Percentiles rank a stretch among this genome's conserved stretches.
These are phyloP conservation scores for Synergus laeviventris DNA, from an alignment of 2,888 invertebrate genomes.

Conservation along the genomic window DNA sequence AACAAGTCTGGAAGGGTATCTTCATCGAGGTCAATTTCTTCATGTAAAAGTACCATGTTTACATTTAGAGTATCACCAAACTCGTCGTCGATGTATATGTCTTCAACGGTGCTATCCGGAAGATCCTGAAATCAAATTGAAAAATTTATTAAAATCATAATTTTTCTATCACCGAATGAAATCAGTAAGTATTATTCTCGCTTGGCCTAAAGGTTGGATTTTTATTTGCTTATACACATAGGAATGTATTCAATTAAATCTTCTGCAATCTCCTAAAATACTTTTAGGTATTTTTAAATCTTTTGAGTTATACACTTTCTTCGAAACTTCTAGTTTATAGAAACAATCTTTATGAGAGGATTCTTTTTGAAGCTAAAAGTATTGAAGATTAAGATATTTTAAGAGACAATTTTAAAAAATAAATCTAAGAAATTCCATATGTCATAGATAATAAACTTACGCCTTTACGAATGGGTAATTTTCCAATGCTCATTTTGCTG, in stretches of 20 bases:
- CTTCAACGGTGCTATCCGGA: slow-evolving; percentile 62
- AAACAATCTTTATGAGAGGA: not conserved
- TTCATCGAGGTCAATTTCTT: slow-evolving; percentile 57
- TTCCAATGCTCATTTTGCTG: slow-evolving; percentile 57
- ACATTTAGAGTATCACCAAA: slow-evolving; percentile 65
- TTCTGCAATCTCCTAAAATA: too few relatives aligned
- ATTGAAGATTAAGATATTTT: too few relatives aligned
- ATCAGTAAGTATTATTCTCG: too few relatives aligned
- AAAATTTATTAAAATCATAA: not conserved
- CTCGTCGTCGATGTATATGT: slow-evolving; percentile 70
- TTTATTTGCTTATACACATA: too few relatives aligned
- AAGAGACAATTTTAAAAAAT: too few relatives aligned
- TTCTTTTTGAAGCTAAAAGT: too few relatives aligned
- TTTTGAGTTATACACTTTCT: too few relatives aligned
- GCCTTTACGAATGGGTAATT: slow-evolving; percentile 60
- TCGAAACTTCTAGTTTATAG: not conserved
- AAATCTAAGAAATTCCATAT: not conserved
- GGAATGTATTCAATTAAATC: too few relatives aligned
- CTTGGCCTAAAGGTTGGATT: too few relatives aligned
- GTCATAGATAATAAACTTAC: slow-evolving; percentile 52
- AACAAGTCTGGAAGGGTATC: slow-evolving; percentile 61
- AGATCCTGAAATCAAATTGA: slow-evolving; percentile 50
- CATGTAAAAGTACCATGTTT: slow-evolving; percentile 65
- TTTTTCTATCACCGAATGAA: too few relatives aligned
- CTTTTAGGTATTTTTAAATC: too few relatives aligned